Evolutionary conservation across 37 sponge, comb jelly and placozoan species (phyloP).

Genomic region (Diacarnus erythraeanus): DNA sequence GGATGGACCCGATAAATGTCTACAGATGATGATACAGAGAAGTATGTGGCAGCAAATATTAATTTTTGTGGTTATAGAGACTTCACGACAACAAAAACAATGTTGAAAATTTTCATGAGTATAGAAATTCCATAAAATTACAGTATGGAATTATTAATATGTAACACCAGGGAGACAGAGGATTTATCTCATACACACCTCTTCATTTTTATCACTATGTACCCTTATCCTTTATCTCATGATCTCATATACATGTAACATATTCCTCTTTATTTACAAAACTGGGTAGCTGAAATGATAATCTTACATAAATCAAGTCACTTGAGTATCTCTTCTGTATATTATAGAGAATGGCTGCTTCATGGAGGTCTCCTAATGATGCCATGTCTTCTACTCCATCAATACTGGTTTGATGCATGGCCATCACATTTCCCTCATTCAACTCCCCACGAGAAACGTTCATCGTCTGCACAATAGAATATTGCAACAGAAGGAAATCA

Average conservation of each 20-base stretch:
- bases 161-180: too few relatives aligned
- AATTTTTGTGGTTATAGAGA: too few relatives aligned
- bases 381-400: constrained; percentile 95
- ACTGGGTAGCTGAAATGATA: too few relatives aligned
- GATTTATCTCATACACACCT: too few relatives aligned
- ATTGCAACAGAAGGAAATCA: not conserved
- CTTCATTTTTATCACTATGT: too few relatives aligned
- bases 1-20: constrained; percentile 97
- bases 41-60: not conserved
- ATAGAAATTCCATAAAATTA: too few relatives aligned
- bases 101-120: too few relatives aligned
- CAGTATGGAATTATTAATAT: too few relatives aligned
- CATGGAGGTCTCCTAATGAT: constrained; percentile 88
- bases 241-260: too few relatives aligned
- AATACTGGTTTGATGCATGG: constrained; percentile 85
- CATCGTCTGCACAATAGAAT: constrained; percentile 4
- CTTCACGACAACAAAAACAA: too few relatives aligned
- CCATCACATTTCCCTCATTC: constrained; percentile 62
- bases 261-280: too few relatives aligned
- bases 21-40: constrained; percentile 15
- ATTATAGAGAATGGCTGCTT: constrained; percentile 95
- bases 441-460: constrained; percentile 34
- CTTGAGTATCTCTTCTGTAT: constrained; percentile 78
- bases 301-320: constrained; percentile 87
- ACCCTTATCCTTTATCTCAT: too few relatives aligned